Evolutionary conservation across 2,888 invertebrate species (phyloP).

Genomic region (Perizoma flavofasciatum): DNA sequence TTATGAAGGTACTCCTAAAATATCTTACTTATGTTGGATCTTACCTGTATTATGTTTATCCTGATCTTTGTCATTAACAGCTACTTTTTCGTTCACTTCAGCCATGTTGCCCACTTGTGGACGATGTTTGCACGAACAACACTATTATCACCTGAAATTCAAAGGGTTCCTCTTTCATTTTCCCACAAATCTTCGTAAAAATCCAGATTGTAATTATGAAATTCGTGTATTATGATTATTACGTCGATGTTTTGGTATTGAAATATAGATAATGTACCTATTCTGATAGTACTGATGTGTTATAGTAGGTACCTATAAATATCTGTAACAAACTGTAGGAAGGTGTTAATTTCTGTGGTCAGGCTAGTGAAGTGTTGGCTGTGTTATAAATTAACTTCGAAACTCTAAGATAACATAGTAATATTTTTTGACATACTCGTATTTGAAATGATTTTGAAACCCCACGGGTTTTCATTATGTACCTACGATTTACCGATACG

Average conservation of each 20-base stretch:
- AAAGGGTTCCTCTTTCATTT: not conserved
- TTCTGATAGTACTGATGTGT: no score
- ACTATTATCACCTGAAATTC: constrained; percentile 28
- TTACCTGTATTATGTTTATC: constrained; percentile 78
- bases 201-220: no score
- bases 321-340: no score
- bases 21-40: no score
- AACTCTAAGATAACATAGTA: constrained; percentile 28
- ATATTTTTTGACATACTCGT: no score
- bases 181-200: no score
- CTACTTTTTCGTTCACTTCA: constrained; percentile 63
- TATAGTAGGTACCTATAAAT: not conserved
- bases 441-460: no score
- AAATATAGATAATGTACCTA: no score
- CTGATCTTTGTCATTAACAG: constrained; percentile 50
- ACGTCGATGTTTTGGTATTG: no score
- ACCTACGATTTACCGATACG: not conserved
- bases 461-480: no score
- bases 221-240: no score
- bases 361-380: constrained; percentile 10
- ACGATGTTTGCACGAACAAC: constrained; percentile 14
- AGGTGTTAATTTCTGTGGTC: constrained; percentile 28
- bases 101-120: constrained; percentile 55
- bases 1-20: no score
- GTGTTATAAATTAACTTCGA: constrained; percentile 26